Percentiles rank a stretch among this genome's conserved stretches.
phyloP scores from a whole-genome alignment of 2,113 vertebrate genomes.

The Melanerpes formicivorus region DNA sequence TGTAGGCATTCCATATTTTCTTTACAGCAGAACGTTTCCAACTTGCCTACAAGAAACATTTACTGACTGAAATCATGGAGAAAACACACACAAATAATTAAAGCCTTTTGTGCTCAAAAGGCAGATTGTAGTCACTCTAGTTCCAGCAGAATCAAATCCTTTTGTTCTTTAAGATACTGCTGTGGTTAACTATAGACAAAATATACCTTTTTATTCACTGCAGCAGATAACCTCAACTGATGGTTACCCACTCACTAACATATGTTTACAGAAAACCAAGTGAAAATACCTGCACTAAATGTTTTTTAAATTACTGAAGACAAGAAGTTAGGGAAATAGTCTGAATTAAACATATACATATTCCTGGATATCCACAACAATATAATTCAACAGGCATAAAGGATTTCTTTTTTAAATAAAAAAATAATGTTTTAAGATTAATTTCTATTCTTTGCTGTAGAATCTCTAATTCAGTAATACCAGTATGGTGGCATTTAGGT shows the following conservation, averaged over 20 bases:
- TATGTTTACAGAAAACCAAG: neutral
- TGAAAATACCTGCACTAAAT: neutral
- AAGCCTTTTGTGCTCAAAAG: neutral
- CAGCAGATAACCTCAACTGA: neutral
- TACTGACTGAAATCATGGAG: neutral
- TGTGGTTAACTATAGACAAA: neutral
- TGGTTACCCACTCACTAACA: neutral
- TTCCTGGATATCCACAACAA: neutral
- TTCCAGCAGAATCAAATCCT: neutral
- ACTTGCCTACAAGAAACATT: neutral
- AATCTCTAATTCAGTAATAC: neutral
- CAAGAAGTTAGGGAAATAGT: neutral
- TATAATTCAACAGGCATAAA: neutral
- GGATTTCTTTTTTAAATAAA: neutral
- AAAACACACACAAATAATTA: neutral
- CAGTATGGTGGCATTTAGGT: neutral
- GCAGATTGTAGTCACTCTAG: neutral
- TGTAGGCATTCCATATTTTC: neutral
- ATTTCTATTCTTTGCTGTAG: neutral
- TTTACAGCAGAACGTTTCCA: neutral
- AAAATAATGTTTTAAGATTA: neutral
- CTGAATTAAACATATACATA: neutral
- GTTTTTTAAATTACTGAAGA: neutral
- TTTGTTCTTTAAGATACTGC: neutral
- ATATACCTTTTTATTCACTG: neutral